phyloP scores from a whole-genome alignment of 1,140 invertebrate genomes.

The Penaeus vannamei region DNA sequence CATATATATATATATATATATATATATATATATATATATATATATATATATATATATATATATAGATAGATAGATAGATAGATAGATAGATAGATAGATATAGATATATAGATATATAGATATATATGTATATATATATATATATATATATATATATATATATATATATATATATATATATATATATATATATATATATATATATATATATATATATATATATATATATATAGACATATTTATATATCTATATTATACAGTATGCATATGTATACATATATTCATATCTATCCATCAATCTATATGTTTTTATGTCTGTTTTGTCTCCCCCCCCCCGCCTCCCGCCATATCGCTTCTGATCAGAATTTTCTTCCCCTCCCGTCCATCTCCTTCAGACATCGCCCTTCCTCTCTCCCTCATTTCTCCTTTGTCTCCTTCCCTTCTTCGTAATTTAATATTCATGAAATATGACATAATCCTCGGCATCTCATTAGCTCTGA shows the following conservation, averaged over 20 bases:
- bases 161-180: neutral
- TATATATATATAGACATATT: too few species aligned
- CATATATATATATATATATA: slow-evolving; percentile 24
- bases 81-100: neutral
- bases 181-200: neutral
- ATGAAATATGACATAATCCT: too few species aligned
- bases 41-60: neutral
- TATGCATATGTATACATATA: too few species aligned
- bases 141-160: neutral
- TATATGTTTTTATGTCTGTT: neutral
- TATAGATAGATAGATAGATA: neutral
- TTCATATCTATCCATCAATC: neutral
- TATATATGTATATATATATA: neutral
- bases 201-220: too few species aligned
- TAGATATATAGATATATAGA: neutral
- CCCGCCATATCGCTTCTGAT: neutral
- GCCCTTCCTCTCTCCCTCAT: neutral
- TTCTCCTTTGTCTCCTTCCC: neutral
- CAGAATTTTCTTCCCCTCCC: neutral
- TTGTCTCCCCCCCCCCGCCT: neutral
- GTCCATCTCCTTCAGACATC: neutral
- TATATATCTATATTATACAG: too few species aligned
- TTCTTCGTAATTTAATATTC: neutral
- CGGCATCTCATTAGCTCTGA: too few species aligned
- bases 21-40: neutral